phyloP scores from a whole-genome alignment of 2,797 vertebrate genomes.

The Halcyon smyrnensis region DNA sequence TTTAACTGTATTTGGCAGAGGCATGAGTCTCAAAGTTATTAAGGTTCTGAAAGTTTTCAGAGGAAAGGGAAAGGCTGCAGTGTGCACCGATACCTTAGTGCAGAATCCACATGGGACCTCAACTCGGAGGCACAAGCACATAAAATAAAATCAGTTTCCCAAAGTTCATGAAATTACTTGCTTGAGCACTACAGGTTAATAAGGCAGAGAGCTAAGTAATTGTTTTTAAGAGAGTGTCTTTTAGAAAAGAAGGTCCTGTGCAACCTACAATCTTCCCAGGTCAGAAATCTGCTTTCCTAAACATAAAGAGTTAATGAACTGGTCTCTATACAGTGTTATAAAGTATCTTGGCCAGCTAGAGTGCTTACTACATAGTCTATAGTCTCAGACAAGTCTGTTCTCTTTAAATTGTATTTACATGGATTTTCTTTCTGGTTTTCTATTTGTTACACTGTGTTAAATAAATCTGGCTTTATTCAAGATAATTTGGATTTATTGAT shows the following conservation, averaged over 20 bases:
- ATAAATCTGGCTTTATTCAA: conserved; percentile 75
- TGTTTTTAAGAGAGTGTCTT: background rate
- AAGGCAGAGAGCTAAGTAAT: background rate
- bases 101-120: background rate
- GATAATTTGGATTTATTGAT: conserved; percentile 75
- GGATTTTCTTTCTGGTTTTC: conserved; percentile 71
- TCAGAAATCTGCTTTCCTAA: background rate
- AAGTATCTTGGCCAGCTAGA: conserved; percentile 2
- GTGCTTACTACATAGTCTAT: background rate
- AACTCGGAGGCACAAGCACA: background rate
- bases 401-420: conserved; percentile 70
- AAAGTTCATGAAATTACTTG: background rate
- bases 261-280: background rate
- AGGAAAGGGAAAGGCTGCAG: background rate
- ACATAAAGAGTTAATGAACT: background rate
- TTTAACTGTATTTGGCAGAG: background rate
- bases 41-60: background rate
- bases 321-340: background rate
- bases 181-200: background rate
- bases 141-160: background rate
- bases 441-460: conserved; percentile 72
- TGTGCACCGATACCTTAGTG: background rate
- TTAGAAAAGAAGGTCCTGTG: background rate
- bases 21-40: background rate
- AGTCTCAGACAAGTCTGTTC: conserved; percentile 46